Evolutionary conservation across 2,888 invertebrate species (phyloP), one percentile per base, ranked within the genome.

Genomic region (Brassicogethes aeneus): DNA sequence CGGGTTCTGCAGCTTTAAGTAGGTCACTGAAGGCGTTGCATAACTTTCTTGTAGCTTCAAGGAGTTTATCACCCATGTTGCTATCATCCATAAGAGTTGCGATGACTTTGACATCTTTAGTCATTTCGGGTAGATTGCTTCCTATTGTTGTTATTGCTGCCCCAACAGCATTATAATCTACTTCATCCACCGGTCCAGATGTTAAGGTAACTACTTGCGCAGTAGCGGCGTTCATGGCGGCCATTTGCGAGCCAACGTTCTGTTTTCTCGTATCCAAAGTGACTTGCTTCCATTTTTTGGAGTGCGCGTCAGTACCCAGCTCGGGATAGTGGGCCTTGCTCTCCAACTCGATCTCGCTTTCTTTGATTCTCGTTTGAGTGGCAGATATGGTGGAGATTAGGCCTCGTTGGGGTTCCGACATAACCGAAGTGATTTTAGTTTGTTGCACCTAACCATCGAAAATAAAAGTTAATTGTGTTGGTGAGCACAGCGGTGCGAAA

Each of bases 221-320:
- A 0, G 97, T 99, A 41, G 97, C 97, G 1, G 97, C 97, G 70
- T 92, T 97, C 95, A 99, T 97, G 43, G 96, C 96, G 3, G 96
- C 96, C 56, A 99, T 86, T 68, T 97, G 93, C 39, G 93, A 93
- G 50, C 91, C 91, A 41, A 99, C 92, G 53, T 88, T 92, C 71
- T 97, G 96, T 68, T 92, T 91, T 67, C 90, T 90, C 40, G 93
- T 88, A 68, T 95, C 96, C 68, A 95, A 74, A 1, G 89, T 89
- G 47, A 89, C 87, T 62, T 93, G 91, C 68, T 90, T 89, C 94
- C 96, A 95, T 71, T 90, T 87, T 55, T 87, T 76, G 0, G 93
- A 88, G 1, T 87, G 85, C 30, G 87, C 79, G 69, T 92, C 92
- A 16, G 76, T 81, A 15, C 91, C 91, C 42, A 92, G 70, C 49